These are phyloP conservation scores for Temnothorax nylanderi DNA, from an alignment of 1,140 invertebrate species.

Conservation along the genomic window DNA sequence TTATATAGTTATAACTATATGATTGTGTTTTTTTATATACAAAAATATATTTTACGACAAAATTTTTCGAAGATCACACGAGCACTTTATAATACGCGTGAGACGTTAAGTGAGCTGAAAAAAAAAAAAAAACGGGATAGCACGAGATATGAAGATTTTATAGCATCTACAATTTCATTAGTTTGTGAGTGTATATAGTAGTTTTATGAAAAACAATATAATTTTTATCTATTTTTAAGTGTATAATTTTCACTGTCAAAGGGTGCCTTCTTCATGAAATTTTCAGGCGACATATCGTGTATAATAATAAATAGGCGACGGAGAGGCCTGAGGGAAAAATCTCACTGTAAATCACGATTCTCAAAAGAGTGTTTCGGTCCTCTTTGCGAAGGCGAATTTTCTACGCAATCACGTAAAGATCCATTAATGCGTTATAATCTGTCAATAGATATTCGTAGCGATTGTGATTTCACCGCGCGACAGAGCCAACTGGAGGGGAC, in stretches of 20 bases:
- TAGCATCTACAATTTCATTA: slow-evolving; percentile 73
- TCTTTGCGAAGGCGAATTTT: slow-evolving; percentile 2
- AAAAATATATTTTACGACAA: slow-evolving; percentile 14
- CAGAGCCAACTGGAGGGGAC: not conserved
- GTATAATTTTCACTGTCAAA: slow-evolving; percentile 77
- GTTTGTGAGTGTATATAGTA: slow-evolving; percentile 84
- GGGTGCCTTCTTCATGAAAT: slow-evolving; percentile 79
- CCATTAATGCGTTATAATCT: not conserved
- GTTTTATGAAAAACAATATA: slow-evolving; percentile 79
- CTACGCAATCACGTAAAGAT: not conserved
- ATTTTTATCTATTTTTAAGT: slow-evolving; percentile 84
- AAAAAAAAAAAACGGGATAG: slow-evolving; percentile 52
- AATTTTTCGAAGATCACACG: slow-evolving; percentile 68
- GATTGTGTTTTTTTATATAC: slow-evolving; percentile 18
- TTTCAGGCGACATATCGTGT: slow-evolving; percentile 64
- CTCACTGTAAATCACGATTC: slow-evolving; percentile 10
- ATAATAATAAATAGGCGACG: slow-evolving; percentile 7
- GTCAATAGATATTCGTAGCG: slow-evolving; percentile 3
- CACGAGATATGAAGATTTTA: slow-evolving; percentile 62
- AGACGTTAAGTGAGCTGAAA: slow-evolving; percentile 13
- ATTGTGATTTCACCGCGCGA: slow-evolving; percentile 8
- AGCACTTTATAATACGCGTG: slow-evolving; percentile 71
- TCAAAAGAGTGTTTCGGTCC: not conserved
- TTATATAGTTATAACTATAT: not conserved
- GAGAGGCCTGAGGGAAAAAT: slow-evolving; percentile 22